Conservation (phyloP, 2,113 vertebrate species). For the Pelodiscus sinensis region DNA sequence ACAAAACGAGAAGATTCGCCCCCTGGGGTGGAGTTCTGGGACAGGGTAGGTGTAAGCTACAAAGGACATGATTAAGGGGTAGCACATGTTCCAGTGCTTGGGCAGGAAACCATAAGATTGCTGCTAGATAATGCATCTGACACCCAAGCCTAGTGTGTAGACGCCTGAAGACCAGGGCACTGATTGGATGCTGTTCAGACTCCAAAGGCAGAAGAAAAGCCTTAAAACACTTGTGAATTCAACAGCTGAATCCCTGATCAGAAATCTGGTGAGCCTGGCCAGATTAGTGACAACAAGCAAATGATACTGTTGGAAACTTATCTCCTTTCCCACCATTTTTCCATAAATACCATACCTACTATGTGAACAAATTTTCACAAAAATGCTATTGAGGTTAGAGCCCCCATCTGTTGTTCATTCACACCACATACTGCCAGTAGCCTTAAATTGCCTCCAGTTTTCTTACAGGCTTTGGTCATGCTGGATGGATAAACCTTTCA, state of each 20-base stretch:
- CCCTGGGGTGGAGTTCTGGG: no score
- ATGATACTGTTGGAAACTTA: not conserved
- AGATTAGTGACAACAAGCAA: not conserved
- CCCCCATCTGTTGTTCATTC: slow-evolving; percentile 42
- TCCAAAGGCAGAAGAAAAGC: not conserved
- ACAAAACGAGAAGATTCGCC: no score
- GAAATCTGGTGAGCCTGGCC: not conserved
- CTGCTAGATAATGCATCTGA: not conserved
- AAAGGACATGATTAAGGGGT: not conserved
- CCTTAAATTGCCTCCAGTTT: not conserved
- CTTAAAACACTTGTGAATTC: not conserved
- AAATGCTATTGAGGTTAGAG: slow-evolving; percentile 6
- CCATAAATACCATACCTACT: not conserved
- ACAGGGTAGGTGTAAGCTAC: not conserved
- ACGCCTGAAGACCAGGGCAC: no score
- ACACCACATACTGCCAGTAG: slow-evolving; percentile 26
- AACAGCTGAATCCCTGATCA: not conserved
- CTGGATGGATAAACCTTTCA: not conserved
- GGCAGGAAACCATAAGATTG: not conserved
- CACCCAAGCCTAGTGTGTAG: no score
- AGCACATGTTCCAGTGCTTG: not conserved
- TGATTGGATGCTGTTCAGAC: no score
- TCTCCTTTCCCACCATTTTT: not conserved
- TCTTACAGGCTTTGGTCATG: not conserved
- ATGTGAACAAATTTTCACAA: slow-evolving; percentile 19